These are phyloP conservation scores for Peromyscus californicus DNA, from an alignment of 2,113 vertebrate species.

Conservation along the genomic window DNA sequence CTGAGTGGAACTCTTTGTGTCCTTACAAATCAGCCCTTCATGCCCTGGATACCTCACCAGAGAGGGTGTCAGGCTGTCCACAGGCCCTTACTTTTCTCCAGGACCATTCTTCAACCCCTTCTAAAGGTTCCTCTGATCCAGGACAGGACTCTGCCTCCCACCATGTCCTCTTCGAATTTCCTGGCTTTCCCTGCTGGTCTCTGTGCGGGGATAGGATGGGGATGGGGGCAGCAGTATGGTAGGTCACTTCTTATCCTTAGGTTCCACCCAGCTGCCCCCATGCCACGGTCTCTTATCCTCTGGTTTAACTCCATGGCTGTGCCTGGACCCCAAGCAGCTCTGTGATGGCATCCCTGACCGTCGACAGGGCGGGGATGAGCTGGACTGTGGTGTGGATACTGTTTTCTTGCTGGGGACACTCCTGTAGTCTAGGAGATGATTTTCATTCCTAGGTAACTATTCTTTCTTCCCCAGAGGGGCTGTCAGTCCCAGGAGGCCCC, in stretches of 20 bases:
- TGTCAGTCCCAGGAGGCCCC: slow-evolving; percentile 50
- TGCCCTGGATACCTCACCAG: not conserved
- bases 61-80: not conserved
- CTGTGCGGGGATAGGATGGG: not conserved
- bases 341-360: slow-evolving; percentile 90
- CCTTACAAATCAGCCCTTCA: not conserved
- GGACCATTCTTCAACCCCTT: not conserved
- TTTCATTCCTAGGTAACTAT: not conserved
- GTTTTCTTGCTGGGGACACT: not conserved
- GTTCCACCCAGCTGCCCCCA: slow-evolving; percentile 87
- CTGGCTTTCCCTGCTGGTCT: not conserved
- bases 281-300: slow-evolving; percentile 90
- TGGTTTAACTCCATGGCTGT: slow-evolving; percentile 85
- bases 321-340: slow-evolving; percentile 88
- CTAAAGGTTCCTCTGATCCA: not conserved
- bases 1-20: not conserved
- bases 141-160: fast-evolving
- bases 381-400: slow-evolving; percentile 88
- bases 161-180: too few species aligned
- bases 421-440: fast-evolving
- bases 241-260: slow-evolving; percentile 69
- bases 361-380: slow-evolving; percentile 90
- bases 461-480: slow-evolving; percentile 52
- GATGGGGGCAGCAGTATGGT: not conserved
- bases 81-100: not conserved